Percentiles rank a stretch among this genome's conserved stretches.
Evolutionary conservation across 2,113 vertebrate species (phyloP).

Genomic region (Mionectes macconnelli): DNA sequence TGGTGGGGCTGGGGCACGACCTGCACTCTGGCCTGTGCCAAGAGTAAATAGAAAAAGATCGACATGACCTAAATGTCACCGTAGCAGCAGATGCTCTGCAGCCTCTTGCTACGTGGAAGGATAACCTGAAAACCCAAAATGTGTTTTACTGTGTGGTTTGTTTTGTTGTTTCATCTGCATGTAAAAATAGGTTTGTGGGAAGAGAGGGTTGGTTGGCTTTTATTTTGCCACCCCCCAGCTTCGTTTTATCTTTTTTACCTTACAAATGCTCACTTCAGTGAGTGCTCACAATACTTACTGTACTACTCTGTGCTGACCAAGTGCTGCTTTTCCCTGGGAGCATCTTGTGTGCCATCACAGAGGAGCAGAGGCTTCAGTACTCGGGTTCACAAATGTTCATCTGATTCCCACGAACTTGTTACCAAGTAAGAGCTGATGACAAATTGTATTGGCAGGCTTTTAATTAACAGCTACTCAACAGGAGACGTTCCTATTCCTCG

Average conservation of each 20-base stretch:
- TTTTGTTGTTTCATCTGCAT: not conserved
- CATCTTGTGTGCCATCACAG: rapidly evolving
- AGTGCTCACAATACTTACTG: not conserved
- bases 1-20: not conserved
- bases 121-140: not conserved
- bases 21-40: not conserved
- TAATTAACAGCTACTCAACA: not conserved
- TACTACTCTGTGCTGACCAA: rapidly evolving
- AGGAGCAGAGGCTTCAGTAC: not conserved
- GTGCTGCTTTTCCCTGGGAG: not conserved
- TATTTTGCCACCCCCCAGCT: rapidly evolving
- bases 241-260: not conserved
- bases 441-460: not conserved
- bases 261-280: not conserved
- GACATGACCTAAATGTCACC: not conserved
- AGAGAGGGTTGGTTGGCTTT: not conserved
- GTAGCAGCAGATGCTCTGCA: not conserved
- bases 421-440: not conserved
- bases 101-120: not conserved
- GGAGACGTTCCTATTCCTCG: not conserved
- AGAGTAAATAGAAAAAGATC: not conserved
- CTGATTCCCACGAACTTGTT: not conserved
- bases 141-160: not conserved
- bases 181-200: not conserved
- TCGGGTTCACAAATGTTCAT: rapidly evolving